Percentiles rank a stretch among this genome's conserved stretches.
Conservation (phyloP, 2,113 vertebrate species). For the Rostratula benghalensis region DNA sequence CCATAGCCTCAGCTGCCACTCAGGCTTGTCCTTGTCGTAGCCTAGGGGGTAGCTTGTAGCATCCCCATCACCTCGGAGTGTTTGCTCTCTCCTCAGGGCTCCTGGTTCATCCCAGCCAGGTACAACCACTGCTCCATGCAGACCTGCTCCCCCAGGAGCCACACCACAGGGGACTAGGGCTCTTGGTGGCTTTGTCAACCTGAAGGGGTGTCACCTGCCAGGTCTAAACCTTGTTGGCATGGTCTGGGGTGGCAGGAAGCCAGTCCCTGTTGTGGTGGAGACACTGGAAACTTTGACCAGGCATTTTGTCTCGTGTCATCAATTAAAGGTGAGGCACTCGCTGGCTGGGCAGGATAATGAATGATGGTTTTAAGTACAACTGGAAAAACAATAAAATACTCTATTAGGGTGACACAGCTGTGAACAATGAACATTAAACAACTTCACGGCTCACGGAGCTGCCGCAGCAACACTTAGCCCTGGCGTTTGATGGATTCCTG, state of each 20-base stretch:
- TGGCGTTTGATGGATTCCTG: constrained; percentile 63
- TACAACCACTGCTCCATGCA: neutral
- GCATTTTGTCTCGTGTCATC: constrained; percentile 15
- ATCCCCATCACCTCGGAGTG: neutral
- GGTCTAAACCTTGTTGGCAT: neutral
- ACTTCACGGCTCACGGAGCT: neutral
- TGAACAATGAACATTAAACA: constrained; percentile 64
- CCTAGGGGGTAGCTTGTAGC: fast-evolving
- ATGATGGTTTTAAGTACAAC: constrained; percentile 49
- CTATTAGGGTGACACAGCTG: constrained; percentile 45
- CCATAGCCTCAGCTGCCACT: neutral
- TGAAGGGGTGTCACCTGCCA: neutral
- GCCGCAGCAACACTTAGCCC: constrained; percentile 38
- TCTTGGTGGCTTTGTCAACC: fast-evolving
- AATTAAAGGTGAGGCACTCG: neutral
- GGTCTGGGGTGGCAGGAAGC: neutral
- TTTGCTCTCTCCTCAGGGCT: neutral
- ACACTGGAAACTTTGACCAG: constrained; percentile 34
- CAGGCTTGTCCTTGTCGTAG: fast-evolving
- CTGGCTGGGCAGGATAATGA: constrained; percentile 51
- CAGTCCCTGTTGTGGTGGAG: neutral
- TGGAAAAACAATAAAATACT: constrained; percentile 73
- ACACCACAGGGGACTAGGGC: fast-evolving
- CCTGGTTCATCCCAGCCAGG: neutral
- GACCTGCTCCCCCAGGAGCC: fast-evolving